phyloP scores from a whole-genome alignment of 1,140 invertebrate species.

The Ips nitidus region DNA sequence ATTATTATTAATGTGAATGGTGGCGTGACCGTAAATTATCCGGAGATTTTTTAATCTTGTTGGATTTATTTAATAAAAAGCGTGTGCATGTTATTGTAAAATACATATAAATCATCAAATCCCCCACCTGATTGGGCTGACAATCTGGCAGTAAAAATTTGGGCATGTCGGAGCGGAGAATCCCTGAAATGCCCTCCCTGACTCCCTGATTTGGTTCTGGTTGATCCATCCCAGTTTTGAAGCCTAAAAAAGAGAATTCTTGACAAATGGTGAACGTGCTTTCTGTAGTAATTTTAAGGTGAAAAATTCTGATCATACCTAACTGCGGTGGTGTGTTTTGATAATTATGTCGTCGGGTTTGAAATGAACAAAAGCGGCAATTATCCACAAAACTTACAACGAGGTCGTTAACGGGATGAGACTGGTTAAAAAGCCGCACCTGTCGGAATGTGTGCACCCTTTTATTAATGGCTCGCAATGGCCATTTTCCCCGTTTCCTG shows the following conservation, averaged over 20 bases:
- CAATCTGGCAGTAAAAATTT: no score
- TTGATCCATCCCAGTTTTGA: not conserved
- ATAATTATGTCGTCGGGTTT: conserved; percentile 7
- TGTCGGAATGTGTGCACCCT: not conserved
- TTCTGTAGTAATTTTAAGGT: not conserved
- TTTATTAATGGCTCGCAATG: conserved; percentile 17
- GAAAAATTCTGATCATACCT: not conserved
- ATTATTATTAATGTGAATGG: no score
- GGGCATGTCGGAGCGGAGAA: not conserved
- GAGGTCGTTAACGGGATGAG: conserved; percentile 18
- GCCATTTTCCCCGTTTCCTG: conserved; percentile 11
- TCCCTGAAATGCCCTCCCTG: not conserved
- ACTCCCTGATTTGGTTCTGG: not conserved
- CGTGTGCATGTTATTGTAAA: no score
- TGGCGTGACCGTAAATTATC: no score
- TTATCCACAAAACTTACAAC: conserved; percentile 12
- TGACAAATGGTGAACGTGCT: not conserved
- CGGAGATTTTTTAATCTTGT: no score
- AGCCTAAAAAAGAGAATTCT: not conserved
- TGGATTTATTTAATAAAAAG: no score
- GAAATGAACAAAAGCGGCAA: conserved; percentile 15
- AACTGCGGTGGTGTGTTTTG: not conserved
- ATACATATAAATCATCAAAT: no score
- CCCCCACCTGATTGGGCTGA: no score
- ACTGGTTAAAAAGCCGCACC: conserved; percentile 12